phyloP scores from a whole-genome alignment of 2,888 invertebrate species.

The Lasioglossum zephyrum region DNA sequence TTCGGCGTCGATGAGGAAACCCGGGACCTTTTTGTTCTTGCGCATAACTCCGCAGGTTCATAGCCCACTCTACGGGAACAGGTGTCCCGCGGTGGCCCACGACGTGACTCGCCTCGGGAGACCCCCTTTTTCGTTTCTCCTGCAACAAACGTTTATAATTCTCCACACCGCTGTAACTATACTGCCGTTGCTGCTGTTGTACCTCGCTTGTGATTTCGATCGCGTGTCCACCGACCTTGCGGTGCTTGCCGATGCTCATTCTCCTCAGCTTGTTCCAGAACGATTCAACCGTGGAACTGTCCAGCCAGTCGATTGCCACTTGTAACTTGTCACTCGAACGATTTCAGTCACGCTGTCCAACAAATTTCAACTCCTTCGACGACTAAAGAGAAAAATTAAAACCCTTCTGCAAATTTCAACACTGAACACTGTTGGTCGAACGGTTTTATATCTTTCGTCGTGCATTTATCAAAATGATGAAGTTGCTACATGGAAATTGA shows the following conservation, averaged over 20 bases:
- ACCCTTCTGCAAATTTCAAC: too few relatives aligned
- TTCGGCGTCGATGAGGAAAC: conserved; percentile 61
- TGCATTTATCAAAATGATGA: too few relatives aligned
- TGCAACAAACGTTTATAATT: conserved; percentile 54
- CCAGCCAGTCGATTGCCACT: not conserved
- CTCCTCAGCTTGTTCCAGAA: not conserved
- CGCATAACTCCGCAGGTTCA: conserved; percentile 63
- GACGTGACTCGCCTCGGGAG: conserved; percentile 41
- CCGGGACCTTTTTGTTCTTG: conserved; percentile 58
- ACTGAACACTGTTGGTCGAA: too few relatives aligned
- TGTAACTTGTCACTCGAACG: not conserved
- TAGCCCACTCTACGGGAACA: conserved; percentile 62
- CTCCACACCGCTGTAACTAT: conserved; percentile 49
- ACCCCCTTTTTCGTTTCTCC: conserved; percentile 11
- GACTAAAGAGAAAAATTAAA: not conserved
- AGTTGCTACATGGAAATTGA: too few relatives aligned
- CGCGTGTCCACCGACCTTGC: conserved; percentile 24
- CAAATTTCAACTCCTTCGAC: not conserved
- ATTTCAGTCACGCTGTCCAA: not conserved
- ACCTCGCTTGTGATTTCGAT: conserved; percentile 21
- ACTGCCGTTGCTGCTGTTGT: conserved; percentile 3
- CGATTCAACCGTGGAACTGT: not conserved
- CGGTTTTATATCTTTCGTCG: too few relatives aligned
- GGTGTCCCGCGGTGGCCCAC: conserved; percentile 63
- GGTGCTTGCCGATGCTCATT: conserved; percentile 7